Evolutionary conservation across 1,140 invertebrate species (phyloP), one percentile per base, ranked within the genome.

Genomic region (Dreissena rostriformis): DNA sequence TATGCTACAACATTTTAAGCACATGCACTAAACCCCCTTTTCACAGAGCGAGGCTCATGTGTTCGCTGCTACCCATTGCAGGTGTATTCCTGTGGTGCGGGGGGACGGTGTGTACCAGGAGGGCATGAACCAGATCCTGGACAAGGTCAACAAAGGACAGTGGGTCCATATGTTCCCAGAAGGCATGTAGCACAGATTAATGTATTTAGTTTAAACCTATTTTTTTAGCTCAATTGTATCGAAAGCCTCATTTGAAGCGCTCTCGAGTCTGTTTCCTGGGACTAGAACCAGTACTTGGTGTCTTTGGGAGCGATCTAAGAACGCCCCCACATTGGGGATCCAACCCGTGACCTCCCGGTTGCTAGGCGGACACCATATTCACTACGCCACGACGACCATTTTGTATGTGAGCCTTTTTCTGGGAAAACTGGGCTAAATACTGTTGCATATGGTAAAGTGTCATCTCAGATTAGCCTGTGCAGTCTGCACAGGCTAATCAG

Each of bases 131-230:
- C 98, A 98, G 93, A 96, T 97, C 92, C 95, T 99, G 70, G 97
- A 98, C 91, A 95, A 96, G 88, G 95, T 99, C 70, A 95, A 96
- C 77, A 92, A 95, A 82, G 98, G 98, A 22, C 95, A 96, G 78
- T 99, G 98, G 98, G 95, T 99, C 66, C 98, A 99, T 93, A 96
- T 99, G 29, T 99, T 99, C 94, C 97, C 97, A 12, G 96, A 97
- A 94, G 98, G 93, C 92, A 80, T 66, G 29, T 57, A 57, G n/a
- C n/a, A 70, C 1, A 24, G 4, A 29, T 29, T 19, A 24, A 6
- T 19, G 14, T 19, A 24, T 19, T 15, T 68, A 15, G 24, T 24
- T 15, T 24, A 19, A 19, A n/a, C n/a, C n/a, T n/a, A n/a, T n/a
- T 24, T 22, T 67, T 67, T 67, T 22, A 67, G 65, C 19, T 67